Percentiles rank a stretch among this genome's conserved stretches.
Evolutionary conservation across 2,888 invertebrate species (phyloP).

Genomic region (Creontiades dilutus): DNA sequence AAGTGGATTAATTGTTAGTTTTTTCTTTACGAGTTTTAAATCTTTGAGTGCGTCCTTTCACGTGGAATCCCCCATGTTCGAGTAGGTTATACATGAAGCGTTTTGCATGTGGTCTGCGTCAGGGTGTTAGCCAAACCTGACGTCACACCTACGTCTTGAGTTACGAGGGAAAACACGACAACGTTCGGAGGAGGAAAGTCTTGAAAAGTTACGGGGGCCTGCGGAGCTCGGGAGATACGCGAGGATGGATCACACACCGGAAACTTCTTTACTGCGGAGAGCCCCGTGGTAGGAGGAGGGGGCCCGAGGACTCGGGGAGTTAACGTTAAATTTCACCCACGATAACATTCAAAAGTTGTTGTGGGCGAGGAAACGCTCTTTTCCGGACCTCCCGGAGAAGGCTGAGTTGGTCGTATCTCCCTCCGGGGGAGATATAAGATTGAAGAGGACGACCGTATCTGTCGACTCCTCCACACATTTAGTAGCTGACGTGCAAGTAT

Average conservation of each 20-base stretch:
- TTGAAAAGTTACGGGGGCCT: not conserved
- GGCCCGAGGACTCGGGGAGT: no score
- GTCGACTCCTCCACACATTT: not conserved
- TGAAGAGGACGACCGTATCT: not conserved
- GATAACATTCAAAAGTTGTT: conserved; percentile 39
- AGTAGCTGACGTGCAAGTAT: not conserved
- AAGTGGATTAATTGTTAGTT: no score
- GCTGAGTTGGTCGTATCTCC: not conserved
- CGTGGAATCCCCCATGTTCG: no score
- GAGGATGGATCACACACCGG: conserved; percentile 30
- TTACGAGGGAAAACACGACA: conserved; percentile 17
- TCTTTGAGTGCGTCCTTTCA: no score
- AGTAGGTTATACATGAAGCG: no score
- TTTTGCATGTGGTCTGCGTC: no score
- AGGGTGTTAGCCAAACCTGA: not conserved
- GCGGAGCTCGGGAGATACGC: not conserved
- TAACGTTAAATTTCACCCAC: not conserved
- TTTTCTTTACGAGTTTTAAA: no score
- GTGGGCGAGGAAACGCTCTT: not conserved
- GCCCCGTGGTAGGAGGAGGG: not conserved
- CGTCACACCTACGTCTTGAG: not conserved
- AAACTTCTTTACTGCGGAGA: conserved; percentile 16
- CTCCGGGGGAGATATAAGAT: not conserved
- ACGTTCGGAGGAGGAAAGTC: not conserved
- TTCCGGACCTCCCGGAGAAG: not conserved